Base-by-base conservation (phyloP, 2,888 invertebrate species). In the Chrysina gloriosa region DNA sequence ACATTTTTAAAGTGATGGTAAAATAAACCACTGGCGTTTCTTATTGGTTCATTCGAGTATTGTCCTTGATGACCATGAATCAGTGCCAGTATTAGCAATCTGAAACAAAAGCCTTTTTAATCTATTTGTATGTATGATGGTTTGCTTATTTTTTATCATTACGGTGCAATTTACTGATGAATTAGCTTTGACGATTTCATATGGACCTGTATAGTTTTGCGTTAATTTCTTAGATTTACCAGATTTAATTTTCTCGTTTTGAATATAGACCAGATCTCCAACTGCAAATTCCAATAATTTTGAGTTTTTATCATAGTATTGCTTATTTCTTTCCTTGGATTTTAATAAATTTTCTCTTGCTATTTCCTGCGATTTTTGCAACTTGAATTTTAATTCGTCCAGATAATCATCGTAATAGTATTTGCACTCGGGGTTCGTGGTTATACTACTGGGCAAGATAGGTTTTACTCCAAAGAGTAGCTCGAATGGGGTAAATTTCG, bases 371-470 rank as follows among this genome's bases (percentile, higher is more conserved):
- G 75, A 68, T 48, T 67, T 75, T 31, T 69, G 71, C 54, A 77
- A 52, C 70, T 71, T 73, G 14, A 71, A 50, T 61, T 66, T 66
- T 27, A 76, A 54, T 36, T 75, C 67, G 39, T 70, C 67, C 3
- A 73, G 19, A 34, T 72, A 76, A 64, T 73, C 64, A 31, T 77
- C 75, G 23, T 76, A 77, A 1, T 72, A 70, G 48, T 76, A 77
- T 54, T 71, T 73, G 54, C 73, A 75, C 69, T 76, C 71, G 25
- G 75, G 72, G 61, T 68, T 61, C 45, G 54, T 54, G 3, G 67
- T 69, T 3, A 77, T 65, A 6, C 72, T 69, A 5, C 70, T 58
- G 4, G 73, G 73, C 5, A 74, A 21, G 21, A 52, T 56, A 2
- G 73, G 52, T 66, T 71, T 56, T 29, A 69, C 11, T 6, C 75